These are phyloP conservation scores for Falco cherrug DNA, from an alignment of 2,797 vertebrate genomes.

Conservation along the genomic window DNA sequence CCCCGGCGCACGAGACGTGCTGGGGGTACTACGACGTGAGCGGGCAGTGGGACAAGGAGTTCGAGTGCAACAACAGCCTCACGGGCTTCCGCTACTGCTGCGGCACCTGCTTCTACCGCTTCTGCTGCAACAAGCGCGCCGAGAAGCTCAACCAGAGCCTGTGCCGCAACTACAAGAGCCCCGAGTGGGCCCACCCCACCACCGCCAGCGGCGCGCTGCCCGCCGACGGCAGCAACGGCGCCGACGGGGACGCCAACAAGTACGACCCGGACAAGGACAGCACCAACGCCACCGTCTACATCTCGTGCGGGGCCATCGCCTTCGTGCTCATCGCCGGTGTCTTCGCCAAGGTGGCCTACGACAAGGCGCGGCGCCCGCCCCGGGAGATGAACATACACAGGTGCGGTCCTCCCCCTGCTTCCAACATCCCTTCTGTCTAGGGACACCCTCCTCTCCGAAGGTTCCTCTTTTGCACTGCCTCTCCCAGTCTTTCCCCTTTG, in stretches of 20 bases:
- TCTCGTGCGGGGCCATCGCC: slow-evolving; percentile 93
- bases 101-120: slow-evolving; percentile 96
- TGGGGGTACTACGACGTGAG: slow-evolving; percentile 97
- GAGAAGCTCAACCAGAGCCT: slow-evolving; percentile 92
- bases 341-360: slow-evolving; percentile 94
- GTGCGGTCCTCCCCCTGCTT: slow-evolving; percentile 73
- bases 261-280: slow-evolving; percentile 95
- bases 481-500: background rate
- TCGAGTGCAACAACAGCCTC: slow-evolving; percentile 96
- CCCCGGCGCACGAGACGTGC: slow-evolving; percentile 87
- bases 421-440: background rate
- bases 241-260: slow-evolving; percentile 78
- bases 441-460: background rate
- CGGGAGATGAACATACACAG: slow-evolving; percentile 99
- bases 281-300: slow-evolving; percentile 97
- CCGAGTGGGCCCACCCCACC: slow-evolving; percentile 91
- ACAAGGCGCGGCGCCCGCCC: slow-evolving; percentile 93
- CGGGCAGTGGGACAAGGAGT: slow-evolving; percentile 96
- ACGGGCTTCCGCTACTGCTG: slow-evolving; percentile 93
- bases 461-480: background rate
- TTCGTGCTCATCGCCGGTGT: slow-evolving; percentile 92
- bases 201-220: slow-evolving; percentile 76
- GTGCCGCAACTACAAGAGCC: slow-evolving; percentile 95
- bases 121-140: slow-evolving; percentile 94
- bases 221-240: slow-evolving; percentile 77